Evolutionary conservation across 2,797 vertebrate species (phyloP), one percentile per base, ranked within the genome.

Genomic region (Syngnathus rostellatus): DNA sequence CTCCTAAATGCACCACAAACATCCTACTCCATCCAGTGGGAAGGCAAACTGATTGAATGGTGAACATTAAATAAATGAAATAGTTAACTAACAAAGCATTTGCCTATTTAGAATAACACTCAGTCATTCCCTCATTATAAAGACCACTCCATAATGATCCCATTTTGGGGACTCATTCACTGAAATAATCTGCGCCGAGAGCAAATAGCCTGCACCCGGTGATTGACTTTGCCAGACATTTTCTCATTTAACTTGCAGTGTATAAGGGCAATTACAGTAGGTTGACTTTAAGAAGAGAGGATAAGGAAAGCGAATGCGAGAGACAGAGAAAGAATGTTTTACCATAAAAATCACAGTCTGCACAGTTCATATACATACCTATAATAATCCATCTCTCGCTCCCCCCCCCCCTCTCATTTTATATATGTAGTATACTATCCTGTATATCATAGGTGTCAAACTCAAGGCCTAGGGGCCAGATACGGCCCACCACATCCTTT

Each of bases 221-320:
- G 72, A 78, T 77, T 81, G 78, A 72, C 71, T 78, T 70, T 68
- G 57, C 77, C 71, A 77, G 77, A 80, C 73, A 75, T 79, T 81
- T 86, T 82, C 77, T 83, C 77, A 83, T 84, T 82, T 77, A 78
- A 77, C 67, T 78, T 65, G 38, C 67, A 67, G 70, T 55, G 70
- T 78, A 80, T 81, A 73, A 76, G 68, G 31, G 64, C 72, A 79
- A 80, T 83, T 76, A 82, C 71, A 66, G 72, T 68, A 62, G 40
- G 40, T 21, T 62, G 60, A 10, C 8, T 62, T 62, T 62, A 14
- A 62, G 40, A 25, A 41, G 60, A 62, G 2, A 6, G 41, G 60
- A 62, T 62, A 62, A 62, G 45, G 23, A 73, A 25, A 48, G 54
- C 51, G 65, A 4, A 39, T 39, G 53, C 46, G 45, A 67, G 51